phyloP scores from a whole-genome alignment of 2,888 invertebrate genomes.

The Drosophila diplacantha region DNA sequence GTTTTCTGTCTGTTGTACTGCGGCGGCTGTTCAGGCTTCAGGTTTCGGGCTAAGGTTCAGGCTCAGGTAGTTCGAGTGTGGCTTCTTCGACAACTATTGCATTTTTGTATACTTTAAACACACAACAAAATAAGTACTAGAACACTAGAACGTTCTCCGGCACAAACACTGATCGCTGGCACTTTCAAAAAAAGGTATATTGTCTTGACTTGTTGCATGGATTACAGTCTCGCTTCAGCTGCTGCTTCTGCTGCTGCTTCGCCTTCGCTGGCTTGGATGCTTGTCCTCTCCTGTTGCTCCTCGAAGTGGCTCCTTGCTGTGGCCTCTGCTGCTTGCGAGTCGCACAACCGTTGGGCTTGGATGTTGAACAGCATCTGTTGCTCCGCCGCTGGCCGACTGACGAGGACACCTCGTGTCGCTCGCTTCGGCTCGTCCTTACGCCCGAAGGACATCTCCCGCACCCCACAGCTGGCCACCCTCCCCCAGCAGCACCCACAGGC shows the following conservation, averaged over 20 bases:
- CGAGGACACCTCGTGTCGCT: constrained; percentile 46
- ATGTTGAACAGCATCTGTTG: constrained; percentile 72
- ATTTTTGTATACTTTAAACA: constrained; percentile 6
- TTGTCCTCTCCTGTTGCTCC: constrained; percentile 14
- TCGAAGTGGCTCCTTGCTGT: constrained; percentile 12
- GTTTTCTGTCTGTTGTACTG: constrained; percentile 2
- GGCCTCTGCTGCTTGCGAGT: constrained; percentile 36
- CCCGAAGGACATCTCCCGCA: constrained; percentile 11
- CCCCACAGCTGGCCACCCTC: neutral
- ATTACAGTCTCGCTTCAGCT: neutral
- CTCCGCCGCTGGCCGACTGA: constrained; percentile 51
- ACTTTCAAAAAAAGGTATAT: constrained; percentile 32
- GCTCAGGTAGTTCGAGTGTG: constrained; percentile 19
- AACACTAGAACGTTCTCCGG: neutral
- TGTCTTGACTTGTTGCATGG: constrained; percentile 32
- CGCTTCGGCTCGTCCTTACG: constrained; percentile 8
- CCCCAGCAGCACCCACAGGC: constrained; percentile 9
- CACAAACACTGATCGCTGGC: constrained; percentile 16
- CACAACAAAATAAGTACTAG: constrained; percentile 6
- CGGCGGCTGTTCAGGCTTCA: neutral
- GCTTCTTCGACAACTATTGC: constrained; percentile 14
- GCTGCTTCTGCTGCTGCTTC: neutral
- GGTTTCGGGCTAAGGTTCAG: neutral
- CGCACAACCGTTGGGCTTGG: constrained; percentile 63
- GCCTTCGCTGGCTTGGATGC: neutral